Base-by-base conservation (phyloP, 2,797 vertebrate species). In the Gouania willdenowi region DNA sequence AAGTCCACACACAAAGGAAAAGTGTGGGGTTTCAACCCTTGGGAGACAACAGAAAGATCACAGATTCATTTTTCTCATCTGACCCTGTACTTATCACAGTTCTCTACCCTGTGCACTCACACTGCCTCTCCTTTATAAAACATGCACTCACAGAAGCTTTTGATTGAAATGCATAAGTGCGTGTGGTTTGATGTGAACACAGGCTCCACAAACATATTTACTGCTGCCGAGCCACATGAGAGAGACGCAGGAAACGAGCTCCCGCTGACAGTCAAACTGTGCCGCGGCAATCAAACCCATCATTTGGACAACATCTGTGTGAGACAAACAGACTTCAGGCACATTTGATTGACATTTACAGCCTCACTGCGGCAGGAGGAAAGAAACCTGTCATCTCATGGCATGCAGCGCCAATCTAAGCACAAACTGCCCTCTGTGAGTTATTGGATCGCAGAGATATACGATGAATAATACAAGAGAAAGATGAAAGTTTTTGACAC, bases 231-330 rank as follows among this genome's bases (percentile, higher is more conserved):
- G 61, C 51, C 53, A 46, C 43, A 37, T 40, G 23, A 54, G 24
- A 50, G 46, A 50, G 35, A 40, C 18, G 23, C 6, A 5, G 31
- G 33, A 25, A 32, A 37, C 34, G 37, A 26, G 54, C 21, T 47
- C 31, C 11, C 29, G 15, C 37, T 2, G 30, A 46, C 39, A 30
- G 35, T 64, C 60, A 65, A 69, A 57, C 46, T 39, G 19, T 9
- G 14, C 16, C 30, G 53, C 25, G 11, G 40, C 26, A 18, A 39
- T 46, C 24, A 47, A 17, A 29, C 34, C 35, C 56, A 56, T 52
- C 46, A 67, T 61, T 52, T 49, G 7, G 24, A 41, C 41, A 50
- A 40, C 40, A 34, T 39, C 30, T 41, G 34, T 53, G 54, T 53
- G 22, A 41, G 21, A 18, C 27, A 12, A 16, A 26, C 11, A 26